phyloP scores from a whole-genome alignment of 2,888 invertebrate species.

The Plebejus melissa region DNA sequence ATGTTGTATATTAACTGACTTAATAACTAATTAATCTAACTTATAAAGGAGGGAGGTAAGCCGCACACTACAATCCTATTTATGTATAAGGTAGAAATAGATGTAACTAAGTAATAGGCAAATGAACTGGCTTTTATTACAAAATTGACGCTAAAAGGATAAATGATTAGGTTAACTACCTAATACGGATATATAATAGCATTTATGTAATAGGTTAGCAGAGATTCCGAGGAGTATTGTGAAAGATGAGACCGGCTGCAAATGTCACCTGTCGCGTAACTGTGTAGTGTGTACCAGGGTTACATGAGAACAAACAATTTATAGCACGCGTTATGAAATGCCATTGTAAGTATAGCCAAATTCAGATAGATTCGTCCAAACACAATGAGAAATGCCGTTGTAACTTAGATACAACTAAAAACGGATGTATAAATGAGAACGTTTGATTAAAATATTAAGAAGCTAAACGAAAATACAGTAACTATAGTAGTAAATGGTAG shows the following conservation, averaged over 20 bases:
- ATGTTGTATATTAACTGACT: too few relatives aligned
- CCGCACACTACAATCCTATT: background rate
- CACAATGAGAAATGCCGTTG: too few relatives aligned
- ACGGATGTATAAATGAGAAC: too few relatives aligned
- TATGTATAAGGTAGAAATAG: background rate
- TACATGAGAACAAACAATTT: slow-evolving; percentile 19
- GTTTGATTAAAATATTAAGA: too few relatives aligned
- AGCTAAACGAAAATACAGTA: too few relatives aligned
- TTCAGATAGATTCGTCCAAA: background rate
- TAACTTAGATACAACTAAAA: too few relatives aligned
- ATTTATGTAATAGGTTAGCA: slow-evolving; percentile 25
- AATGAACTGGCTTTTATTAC: background rate
- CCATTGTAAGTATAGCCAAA: background rate
- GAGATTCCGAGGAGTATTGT: slow-evolving; percentile 17
- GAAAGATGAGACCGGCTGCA: slow-evolving; percentile 14
- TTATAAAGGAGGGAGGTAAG: too few relatives aligned
- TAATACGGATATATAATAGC: slow-evolving; percentile 11
- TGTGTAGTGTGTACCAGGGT: background rate
- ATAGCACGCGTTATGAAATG: slow-evolving; percentile 13
- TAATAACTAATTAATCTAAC: too few relatives aligned
- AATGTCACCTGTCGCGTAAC: slow-evolving; percentile 22
- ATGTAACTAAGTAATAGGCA: background rate
- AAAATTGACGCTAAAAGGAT: background rate
- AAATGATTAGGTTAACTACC: background rate
- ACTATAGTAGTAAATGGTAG: too few relatives aligned